A percentile compares a stretch with the other conserved stretches of the same genome.
These are phyloP conservation scores for Catotricha subobsoleta DNA, from an alignment of 2,888 invertebrate species.

Conservation along the genomic window DNA sequence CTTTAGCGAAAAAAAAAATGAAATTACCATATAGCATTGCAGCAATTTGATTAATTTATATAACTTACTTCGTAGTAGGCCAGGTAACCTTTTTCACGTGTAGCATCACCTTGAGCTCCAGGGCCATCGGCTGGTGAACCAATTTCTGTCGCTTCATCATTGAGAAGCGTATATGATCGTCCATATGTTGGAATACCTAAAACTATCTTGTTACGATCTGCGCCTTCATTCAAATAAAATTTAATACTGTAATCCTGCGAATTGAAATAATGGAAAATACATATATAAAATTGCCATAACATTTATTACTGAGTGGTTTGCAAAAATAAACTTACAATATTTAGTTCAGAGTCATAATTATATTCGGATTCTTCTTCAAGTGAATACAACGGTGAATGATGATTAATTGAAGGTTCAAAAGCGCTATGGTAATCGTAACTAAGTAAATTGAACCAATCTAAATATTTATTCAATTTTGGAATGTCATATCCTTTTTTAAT, in stretches of 20 bases:
- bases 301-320: too few relatives aligned
- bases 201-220: slow-evolving; percentile 60
- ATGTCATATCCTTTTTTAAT: slow-evolving; percentile 88
- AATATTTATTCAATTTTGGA: slow-evolving; percentile 64
- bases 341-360: slow-evolving; percentile 71
- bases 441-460: slow-evolving; percentile 83
- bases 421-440: slow-evolving; percentile 89
- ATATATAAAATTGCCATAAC: too few relatives aligned
- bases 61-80: slow-evolving; percentile 71
- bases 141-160: slow-evolving; percentile 67
- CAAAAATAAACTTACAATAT: slow-evolving; percentile 66
- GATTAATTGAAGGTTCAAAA: slow-evolving; percentile 77
- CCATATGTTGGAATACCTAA: slow-evolving; percentile 82
- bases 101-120: slow-evolving; percentile 78
- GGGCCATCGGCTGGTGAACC: slow-evolving; percentile 81
- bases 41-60: slow-evolving; percentile 3
- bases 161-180: slow-evolving; percentile 73
- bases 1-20: slow-evolving; percentile 27
- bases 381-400: slow-evolving; percentile 72
- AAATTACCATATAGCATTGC: not conserved
- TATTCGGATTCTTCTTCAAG: slow-evolving; percentile 70
- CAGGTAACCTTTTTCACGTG: slow-evolving; percentile 79
- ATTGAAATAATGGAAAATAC: too few relatives aligned
- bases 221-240: slow-evolving; percentile 62
- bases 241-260: slow-evolving; percentile 77